Evolutionary conservation across 1,140 invertebrate species (phyloP), one percentile per base, ranked within the genome.

Genomic region (Fragariocoptes setiger): DNA sequence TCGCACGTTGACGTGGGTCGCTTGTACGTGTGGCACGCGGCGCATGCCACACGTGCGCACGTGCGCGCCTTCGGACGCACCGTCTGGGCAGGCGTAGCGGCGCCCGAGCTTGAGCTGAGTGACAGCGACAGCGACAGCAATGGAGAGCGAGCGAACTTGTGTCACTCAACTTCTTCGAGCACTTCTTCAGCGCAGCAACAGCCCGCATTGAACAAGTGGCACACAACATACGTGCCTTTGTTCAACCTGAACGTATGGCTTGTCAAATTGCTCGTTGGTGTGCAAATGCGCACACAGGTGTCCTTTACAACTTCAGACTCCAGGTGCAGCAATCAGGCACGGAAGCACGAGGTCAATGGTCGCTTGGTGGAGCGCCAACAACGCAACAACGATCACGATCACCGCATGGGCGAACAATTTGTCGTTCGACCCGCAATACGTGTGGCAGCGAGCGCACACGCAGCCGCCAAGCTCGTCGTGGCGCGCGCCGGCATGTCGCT

Each of bases 1-100:
- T 39, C 45, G 18, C 19, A 47, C 42, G 38, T 47, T 5, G 44
- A 49, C 35, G 40, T 49, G 15, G 48, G 48, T 8, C 37, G 39
- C 4, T 45, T 49, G 31, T 44, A 43, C 31, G 36, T 49, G 12
- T 46, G 45, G 19, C 43, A 42, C 16, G 21, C 41, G 21, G 41
- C 36, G 21, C 41, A 46, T 5, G 37, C 31, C 3, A 43, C 44
- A 12, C 43, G 44, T 25, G 48, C 44, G 4, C 43, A 49, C 21
- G 46, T 47, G 8, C 45, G 36, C 14, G 16, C 41, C n/a, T 38
- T 44, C 17, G 43, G 43, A 5, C 16, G 31, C 15, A 44, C 39
- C 13, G 18, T 31, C 25, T 31, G 25, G 25, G 25, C 8, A 8
- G n/a, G n/a, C n/a, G n/a, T n/a, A n/a, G n/a, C n/a, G n/a, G n/a